Conservation (phyloP, 2,888 invertebrate species). For the Drosophila putrida region DNA sequence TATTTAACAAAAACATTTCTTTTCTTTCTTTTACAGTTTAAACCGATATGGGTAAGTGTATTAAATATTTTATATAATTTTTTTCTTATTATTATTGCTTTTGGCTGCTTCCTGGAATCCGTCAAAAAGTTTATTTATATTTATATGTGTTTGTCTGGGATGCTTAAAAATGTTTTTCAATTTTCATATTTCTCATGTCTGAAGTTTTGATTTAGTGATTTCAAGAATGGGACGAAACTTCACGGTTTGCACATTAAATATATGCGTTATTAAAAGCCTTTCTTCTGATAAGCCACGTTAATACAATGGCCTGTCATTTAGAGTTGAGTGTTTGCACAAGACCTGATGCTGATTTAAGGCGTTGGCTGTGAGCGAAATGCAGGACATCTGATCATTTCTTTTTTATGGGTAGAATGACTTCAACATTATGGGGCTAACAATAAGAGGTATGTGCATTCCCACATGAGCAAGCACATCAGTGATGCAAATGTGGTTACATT, state of each 20-base stretch:
- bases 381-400: constrained; percentile 69
- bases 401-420: constrained; percentile 12
- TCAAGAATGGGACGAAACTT: constrained; percentile 19
- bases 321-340: constrained; percentile 64
- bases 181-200: constrained; percentile 77
- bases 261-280: constrained; percentile 76
- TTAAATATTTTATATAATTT: not conserved
- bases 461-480: constrained; percentile 1
- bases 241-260: constrained; percentile 39
- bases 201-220: constrained; percentile 74
- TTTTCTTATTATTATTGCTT: not conserved
- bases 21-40: no score
- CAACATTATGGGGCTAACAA: not conserved
- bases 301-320: constrained; percentile 61
- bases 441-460: constrained; percentile 12
- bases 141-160: constrained; percentile 17
- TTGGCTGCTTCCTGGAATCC: constrained; percentile 20
- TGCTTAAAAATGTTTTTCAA: constrained; percentile 66
- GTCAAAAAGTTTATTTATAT: constrained; percentile 5
- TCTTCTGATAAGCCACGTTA: constrained; percentile 61
- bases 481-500: constrained; percentile 31
- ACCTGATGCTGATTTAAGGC: constrained; percentile 71
- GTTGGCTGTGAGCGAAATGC: constrained; percentile 54
- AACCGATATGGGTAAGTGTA: not conserved
- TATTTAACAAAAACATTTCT: no score